Evolutionary conservation across 2,113 vertebrate species (phyloP).

Genomic region (Opisthocomus hoazin): DNA sequence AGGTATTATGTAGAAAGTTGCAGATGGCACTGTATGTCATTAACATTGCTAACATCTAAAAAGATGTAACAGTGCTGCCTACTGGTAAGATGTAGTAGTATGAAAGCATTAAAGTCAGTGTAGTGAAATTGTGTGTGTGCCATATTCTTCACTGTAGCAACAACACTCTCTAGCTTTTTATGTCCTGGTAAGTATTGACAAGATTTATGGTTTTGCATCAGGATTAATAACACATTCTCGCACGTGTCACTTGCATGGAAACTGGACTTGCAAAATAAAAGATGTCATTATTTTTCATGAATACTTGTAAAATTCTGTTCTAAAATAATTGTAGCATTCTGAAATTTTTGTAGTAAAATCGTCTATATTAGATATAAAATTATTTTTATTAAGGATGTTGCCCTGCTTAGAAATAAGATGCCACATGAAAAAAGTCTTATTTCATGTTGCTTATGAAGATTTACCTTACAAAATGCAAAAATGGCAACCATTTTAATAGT

Average conservation of each 20-base stretch:
- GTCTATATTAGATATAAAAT: background rate
- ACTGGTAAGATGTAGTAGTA: slow-evolving; percentile 72
- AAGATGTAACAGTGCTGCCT: slow-evolving; percentile 75
- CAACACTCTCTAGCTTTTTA: background rate
- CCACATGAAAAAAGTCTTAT: background rate
- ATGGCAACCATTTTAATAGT: background rate
- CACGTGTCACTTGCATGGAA: background rate
- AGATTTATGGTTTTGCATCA: background rate
- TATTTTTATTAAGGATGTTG: background rate
- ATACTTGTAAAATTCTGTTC: background rate
- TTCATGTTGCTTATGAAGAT: background rate
- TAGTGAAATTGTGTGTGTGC: background rate
- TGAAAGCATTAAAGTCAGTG: slow-evolving; percentile 31
- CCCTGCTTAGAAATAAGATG: background rate
- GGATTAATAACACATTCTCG: background rate
- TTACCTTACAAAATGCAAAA: background rate
- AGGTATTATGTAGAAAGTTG: slow-evolving; percentile 72
- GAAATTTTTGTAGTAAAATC: background rate
- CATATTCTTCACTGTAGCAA: background rate
- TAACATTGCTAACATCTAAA: slow-evolving; percentile 61
- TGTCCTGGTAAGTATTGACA: background rate
- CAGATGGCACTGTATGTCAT: slow-evolving; percentile 68
- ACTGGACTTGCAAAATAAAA: background rate
- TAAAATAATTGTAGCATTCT: background rate
- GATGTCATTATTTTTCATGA: background rate